Evolutionary conservation across 2,113 vertebrate genomes (phyloP).

Genomic region (Lepidiolamprologus cunningtoni): DNA sequence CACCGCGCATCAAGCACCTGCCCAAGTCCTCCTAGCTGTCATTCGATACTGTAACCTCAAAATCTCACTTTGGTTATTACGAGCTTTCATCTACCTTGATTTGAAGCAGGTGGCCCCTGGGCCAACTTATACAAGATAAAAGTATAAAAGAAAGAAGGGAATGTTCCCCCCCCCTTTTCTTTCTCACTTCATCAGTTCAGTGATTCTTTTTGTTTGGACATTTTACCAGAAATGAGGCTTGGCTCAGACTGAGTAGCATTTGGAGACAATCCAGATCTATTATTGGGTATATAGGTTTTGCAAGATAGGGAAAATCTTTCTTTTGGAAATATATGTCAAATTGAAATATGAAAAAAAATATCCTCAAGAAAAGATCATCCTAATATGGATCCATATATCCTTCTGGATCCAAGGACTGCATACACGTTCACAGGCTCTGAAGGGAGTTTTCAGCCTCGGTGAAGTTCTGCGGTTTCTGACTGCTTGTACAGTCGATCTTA

Average conservation of each 20-base stretch:
- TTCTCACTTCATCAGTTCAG: background rate
- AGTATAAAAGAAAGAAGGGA: background rate
- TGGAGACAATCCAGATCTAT: background rate
- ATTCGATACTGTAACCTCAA: conserved; percentile 51
- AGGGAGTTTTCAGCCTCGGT: background rate
- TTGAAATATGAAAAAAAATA: background rate
- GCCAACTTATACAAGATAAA: background rate
- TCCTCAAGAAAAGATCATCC: background rate
- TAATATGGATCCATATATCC: background rate
- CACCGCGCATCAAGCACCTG: conserved; percentile 51
- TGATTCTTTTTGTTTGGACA: background rate
- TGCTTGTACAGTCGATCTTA: background rate
- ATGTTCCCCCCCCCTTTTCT: background rate
- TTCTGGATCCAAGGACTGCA: background rate
- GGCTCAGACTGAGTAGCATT: background rate
- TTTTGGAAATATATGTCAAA: background rate
- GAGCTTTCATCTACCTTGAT: conserved; percentile 29
- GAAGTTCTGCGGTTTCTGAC: background rate
- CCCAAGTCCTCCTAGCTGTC: conserved; percentile 39
- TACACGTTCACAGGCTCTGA: background rate
- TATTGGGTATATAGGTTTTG: background rate
- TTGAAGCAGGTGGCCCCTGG: background rate
- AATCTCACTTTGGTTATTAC: conserved; percentile 33
- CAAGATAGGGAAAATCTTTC: background rate
- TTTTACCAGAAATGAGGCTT: background rate